phyloP scores from a whole-genome alignment of 2,113 vertebrate species.

The Silurus asotus region DNA sequence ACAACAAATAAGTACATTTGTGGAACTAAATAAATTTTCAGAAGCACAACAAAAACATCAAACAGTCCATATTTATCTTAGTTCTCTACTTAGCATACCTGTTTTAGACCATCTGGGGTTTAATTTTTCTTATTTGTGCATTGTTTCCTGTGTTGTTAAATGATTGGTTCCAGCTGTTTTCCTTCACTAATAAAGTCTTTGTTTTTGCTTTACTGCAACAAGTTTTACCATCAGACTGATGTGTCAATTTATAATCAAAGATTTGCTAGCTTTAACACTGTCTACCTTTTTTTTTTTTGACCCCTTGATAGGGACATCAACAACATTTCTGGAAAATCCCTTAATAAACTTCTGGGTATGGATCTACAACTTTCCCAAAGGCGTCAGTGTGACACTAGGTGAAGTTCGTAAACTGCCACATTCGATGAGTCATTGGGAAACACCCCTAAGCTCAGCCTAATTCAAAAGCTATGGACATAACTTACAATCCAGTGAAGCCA shows the following conservation, averaged over 20 bases:
- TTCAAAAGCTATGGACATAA: neutral
- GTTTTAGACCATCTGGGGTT: neutral
- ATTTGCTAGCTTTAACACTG: neutral
- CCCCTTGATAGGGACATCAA: neutral
- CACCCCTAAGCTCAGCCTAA: neutral
- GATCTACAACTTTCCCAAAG: neutral
- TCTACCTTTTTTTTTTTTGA: neutral
- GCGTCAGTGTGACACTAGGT: neutral
- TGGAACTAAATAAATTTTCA: neutral
- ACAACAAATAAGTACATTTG: neutral
- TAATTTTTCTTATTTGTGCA: neutral
- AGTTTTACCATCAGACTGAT: neutral
- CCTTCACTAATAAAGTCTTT: neutral
- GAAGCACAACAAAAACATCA: neutral
- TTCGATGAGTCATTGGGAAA: neutral
- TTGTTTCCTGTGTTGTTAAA: neutral
- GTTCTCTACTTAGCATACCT: neutral
- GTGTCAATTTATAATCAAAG: neutral
- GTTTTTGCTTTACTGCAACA: neutral
- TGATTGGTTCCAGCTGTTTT: neutral
- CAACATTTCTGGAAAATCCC: neutral
- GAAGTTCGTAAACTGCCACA: neutral
- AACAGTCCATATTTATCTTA: neutral
- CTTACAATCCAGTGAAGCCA: slow-evolving; percentile 10
- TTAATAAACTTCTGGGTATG: slow-evolving; percentile 1